Percentiles rank a stretch among this genome's conserved stretches.
Conservation (phyloP, 2,888 invertebrate genomes). For the Rhabditoides inermis region DNA sequence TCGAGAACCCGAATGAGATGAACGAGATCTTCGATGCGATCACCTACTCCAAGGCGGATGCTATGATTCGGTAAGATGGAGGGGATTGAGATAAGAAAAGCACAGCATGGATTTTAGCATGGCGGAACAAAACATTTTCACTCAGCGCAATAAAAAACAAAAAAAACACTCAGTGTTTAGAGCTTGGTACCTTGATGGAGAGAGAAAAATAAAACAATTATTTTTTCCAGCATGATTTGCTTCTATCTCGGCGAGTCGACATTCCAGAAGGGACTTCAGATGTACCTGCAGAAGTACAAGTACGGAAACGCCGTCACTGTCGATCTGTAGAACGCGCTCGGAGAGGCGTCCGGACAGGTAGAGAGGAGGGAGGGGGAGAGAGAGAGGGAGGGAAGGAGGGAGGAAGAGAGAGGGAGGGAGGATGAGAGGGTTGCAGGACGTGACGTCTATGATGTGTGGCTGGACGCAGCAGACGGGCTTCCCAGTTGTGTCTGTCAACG, state of each 20-base stretch:
- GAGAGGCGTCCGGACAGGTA: slow-evolving; percentile 68
- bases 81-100: too few relatives aligned
- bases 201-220: too few relatives aligned
- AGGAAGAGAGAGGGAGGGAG: not conserved
- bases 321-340: slow-evolving; percentile 82
- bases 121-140: too few relatives aligned
- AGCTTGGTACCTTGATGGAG: slow-evolving; percentile 89
- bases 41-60: slow-evolving; percentile 89
- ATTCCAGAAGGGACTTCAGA: slow-evolving; percentile 72
- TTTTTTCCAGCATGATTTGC: slow-evolving; percentile 89
- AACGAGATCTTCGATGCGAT: slow-evolving; percentile 91
- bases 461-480: slow-evolving; percentile 95
- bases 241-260: slow-evolving; percentile 78
- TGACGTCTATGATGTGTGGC: slow-evolving; percentile 82
- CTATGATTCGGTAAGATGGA: slow-evolving; percentile 75
- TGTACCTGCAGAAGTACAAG: slow-evolving; percentile 75
- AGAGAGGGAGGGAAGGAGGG: too few relatives aligned
- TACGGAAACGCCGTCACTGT: slow-evolving; percentile 85
- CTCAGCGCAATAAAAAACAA: too few relatives aligned
- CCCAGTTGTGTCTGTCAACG: slow-evolving; percentile 66
- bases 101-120: too few relatives aligned
- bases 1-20: slow-evolving; percentile 84
- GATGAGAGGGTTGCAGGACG: slow-evolving; percentile 66
- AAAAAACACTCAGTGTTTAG: too few relatives aligned
- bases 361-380: not conserved